Evolutionary conservation across 2,888 invertebrate species (phyloP), one percentile per base, ranked within the genome.

Genomic region (Clanis bilineata): DNA sequence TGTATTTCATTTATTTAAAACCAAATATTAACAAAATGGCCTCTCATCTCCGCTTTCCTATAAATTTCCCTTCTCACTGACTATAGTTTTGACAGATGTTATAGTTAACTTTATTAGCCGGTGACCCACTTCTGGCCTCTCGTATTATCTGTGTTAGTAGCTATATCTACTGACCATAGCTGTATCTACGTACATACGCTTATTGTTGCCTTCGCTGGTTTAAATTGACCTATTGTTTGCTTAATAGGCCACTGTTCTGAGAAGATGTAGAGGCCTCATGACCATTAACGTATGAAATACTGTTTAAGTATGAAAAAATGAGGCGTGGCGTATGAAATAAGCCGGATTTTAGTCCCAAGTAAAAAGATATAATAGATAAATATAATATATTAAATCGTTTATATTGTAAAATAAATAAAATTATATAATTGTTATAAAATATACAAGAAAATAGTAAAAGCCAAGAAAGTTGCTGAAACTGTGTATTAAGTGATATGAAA

Each of bases 161-260:
- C 56, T 62, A 57, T 38, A 7, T 61, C 60, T 62, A 63, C 61
- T 59, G 36, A 32, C 44, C 51, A 56, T 66, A 56, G 58, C 56
- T 60, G 41, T 18, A 44, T 55, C 44, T 55, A 59, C 59, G 54
- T 45, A 15, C 32, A 32, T 56, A 51, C 54, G 38, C 39, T 57
- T 64, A 63, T 41, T 63, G 64, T 68, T 68, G 66, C 70, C 66
- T 67, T 66, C 67, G 66, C 51, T 58, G 10, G n/a, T 47, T 32
- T 43, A 28, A 28, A 51, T 51, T 28, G 28, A 10, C 9, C 28
- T 18, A 12, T 23, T 45, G 28, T 47, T n/a, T 25, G 15, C 9
- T 15, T 47, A 28, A 28, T n/a, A n/a, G 47, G 25, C 25, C 28
- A 28, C 23, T 28, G 15, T 15, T n/a, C n/a, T 25, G 25, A 25